Evolutionary conservation across 1,140 invertebrate species (phyloP), one percentile per base, ranked within the genome.

Genomic region (Eubasilissa regina): DNA sequence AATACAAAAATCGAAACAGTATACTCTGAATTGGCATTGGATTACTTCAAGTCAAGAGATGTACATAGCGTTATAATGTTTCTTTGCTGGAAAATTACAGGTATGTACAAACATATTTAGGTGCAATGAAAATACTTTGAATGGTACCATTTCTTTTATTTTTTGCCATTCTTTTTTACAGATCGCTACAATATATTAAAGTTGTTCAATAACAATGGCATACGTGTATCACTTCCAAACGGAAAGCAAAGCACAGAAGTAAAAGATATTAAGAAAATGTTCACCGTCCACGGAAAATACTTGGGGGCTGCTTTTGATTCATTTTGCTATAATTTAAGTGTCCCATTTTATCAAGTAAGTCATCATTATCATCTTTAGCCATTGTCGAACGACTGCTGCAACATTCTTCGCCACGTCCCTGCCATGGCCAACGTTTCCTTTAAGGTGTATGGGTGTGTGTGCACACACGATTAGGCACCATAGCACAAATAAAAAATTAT

Each of bases 231-330:
- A 3, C 25, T 83, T 12, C 76, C 79, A 6, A 19, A 45, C 60
- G 75, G 78, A 51, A 78, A 60, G 13, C 73, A 80, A 0, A 75
- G 64, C 17, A 80, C 64, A 13, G 48, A 72, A 11, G 11, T 25
- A 4, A 56, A 12, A 73, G 60, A 76, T 21, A 35, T 80, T 8
- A 74, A 79, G 1, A 35, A 80, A 21, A 51, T 83, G 13, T 83
- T 80, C 64, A 62, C 48, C 47, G 19, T 78, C n/a, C 21, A 75
- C 12, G 66, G 60, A 4, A 64, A 56, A 11, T 64, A 48, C 11
- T 55, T 83, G 21, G 81, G 81, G 62, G 76, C 62, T 17, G 48
- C 79, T 35, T 83, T 83, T 44, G 79, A 83, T 60, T 35, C 76
- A n/a, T 73, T 60, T 47, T 83, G 81, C 48, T 83, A 79, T 48